Evolutionary conservation across 2,888 invertebrate species (phyloP).

Genomic region (Machimus rusticus): DNA sequence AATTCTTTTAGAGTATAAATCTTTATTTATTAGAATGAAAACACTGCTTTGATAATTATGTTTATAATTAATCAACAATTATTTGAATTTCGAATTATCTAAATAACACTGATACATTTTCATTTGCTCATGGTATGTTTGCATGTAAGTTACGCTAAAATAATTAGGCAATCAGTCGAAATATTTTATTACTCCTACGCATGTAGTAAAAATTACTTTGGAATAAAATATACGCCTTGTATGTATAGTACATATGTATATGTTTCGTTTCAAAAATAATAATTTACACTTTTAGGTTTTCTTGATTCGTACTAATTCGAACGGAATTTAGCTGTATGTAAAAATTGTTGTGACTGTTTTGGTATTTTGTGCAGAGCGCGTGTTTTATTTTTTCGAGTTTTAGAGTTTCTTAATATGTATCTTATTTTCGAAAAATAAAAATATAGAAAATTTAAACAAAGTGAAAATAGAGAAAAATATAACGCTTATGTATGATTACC

Average conservation of each 20-base stretch:
- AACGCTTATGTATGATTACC: not conserved
- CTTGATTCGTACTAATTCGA: not conserved
- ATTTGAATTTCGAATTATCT: slow-evolving; percentile 21
- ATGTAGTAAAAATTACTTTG: not conserved
- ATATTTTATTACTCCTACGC: slow-evolving; percentile 4
- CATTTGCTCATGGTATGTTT: not conserved
- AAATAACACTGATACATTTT: slow-evolving; percentile 21
- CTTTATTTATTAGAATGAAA: slow-evolving; percentile 27
- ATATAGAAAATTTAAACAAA: not conserved
- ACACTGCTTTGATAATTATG: slow-evolving; percentile 20
- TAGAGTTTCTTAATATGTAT: not conserved
- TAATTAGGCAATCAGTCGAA: slow-evolving; percentile 28
- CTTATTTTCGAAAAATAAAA: not conserved
- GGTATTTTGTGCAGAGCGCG: not conserved
- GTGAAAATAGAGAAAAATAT: not conserved
- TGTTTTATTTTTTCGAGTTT: not conserved
- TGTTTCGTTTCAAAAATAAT: not conserved
- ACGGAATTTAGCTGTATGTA: not conserved
- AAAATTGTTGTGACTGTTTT: not conserved
- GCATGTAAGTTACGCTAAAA: not conserved
- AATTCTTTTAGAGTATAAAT: not conserved
- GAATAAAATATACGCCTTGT: not conserved
- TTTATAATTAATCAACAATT: slow-evolving; percentile 34
- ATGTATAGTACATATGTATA: not conserved
- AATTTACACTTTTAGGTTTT: not conserved